phyloP scores from a whole-genome alignment of 1,140 invertebrate genomes.

The Calycopis cecrops region DNA sequence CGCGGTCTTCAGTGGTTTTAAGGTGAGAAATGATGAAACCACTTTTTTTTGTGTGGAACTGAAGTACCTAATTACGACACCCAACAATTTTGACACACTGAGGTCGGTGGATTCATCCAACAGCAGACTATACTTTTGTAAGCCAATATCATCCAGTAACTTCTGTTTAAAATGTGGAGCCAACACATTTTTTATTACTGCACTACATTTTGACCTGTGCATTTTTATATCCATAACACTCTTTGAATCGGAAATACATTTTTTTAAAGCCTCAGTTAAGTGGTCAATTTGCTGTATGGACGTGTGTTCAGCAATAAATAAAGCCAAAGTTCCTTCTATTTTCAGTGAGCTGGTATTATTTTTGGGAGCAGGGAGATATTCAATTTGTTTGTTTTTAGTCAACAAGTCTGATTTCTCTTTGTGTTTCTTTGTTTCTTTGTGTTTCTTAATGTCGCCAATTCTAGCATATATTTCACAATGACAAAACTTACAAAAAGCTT shows the following conservation, averaged over 20 bases:
- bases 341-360: too few relatives aligned
- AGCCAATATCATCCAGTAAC: constrained; percentile 19
- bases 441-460: too few relatives aligned
- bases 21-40: constrained; percentile 16
- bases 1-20: constrained; percentile 14
- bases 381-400: too few relatives aligned
- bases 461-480: too few relatives aligned
- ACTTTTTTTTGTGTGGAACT: constrained; percentile 18
- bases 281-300: too few relatives aligned
- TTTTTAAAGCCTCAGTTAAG: neutral
- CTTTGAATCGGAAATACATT: neutral
- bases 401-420: too few relatives aligned
- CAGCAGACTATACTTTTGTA: constrained; percentile 21
- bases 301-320: too few relatives aligned
- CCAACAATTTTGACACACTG: constrained; percentile 17
- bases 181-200: neutral
- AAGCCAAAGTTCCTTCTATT: too few relatives aligned
- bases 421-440: too few relatives aligned
- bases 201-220: constrained; percentile 7
- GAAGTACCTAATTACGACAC: constrained; percentile 16
- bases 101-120: constrained; percentile 27
- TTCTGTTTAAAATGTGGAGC: neutral
- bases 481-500: too few relatives aligned
- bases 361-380: too few relatives aligned
- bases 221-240: neutral